Evolutionary conservation across 2,113 vertebrate species (phyloP).

Genomic region (Rhea pennata): DNA sequence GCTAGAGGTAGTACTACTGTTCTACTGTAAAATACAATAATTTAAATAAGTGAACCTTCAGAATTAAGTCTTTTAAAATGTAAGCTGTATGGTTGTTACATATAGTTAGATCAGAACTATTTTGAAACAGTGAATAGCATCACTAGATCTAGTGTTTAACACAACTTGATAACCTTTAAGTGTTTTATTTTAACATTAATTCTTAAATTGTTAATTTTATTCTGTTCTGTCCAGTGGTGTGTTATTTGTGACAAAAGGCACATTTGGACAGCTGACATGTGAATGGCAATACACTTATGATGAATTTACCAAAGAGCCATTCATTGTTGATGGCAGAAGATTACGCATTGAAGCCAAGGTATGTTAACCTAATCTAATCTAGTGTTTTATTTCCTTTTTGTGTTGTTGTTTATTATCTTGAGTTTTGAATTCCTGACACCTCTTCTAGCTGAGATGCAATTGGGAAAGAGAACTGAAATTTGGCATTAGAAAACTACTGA

Average conservation of each 20-base stretch:
- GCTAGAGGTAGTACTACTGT: not conserved
- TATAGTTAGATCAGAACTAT: not conserved
- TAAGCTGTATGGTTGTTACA: not conserved
- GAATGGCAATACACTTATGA: conserved; percentile 98
- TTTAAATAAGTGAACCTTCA: not conserved
- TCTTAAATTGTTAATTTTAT: not conserved
- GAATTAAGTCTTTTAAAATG: not conserved
- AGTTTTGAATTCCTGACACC: not conserved
- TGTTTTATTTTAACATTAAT: not conserved
- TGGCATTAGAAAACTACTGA: not conserved
- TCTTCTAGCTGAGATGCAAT: not conserved
- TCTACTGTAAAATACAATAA: not conserved
- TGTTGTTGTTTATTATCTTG: not conserved
- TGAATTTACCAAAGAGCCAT: conserved; percentile 96
- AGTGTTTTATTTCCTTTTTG: not conserved
- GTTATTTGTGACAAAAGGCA: conserved; percentile 95
- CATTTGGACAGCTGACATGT: conserved; percentile 95
- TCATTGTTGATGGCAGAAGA: conserved; percentile 88
- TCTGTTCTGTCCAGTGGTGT: conserved; percentile 82
- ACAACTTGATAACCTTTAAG: not conserved
- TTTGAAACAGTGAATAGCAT: not conserved
- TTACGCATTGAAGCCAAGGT: conserved; percentile 98
- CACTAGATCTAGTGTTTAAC: not conserved
- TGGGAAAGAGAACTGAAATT: not conserved
- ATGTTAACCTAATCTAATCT: not conserved